These are phyloP conservation scores for Eudemis profundana DNA, from an alignment of 2,888 invertebrate species.

Conservation along the genomic window DNA sequence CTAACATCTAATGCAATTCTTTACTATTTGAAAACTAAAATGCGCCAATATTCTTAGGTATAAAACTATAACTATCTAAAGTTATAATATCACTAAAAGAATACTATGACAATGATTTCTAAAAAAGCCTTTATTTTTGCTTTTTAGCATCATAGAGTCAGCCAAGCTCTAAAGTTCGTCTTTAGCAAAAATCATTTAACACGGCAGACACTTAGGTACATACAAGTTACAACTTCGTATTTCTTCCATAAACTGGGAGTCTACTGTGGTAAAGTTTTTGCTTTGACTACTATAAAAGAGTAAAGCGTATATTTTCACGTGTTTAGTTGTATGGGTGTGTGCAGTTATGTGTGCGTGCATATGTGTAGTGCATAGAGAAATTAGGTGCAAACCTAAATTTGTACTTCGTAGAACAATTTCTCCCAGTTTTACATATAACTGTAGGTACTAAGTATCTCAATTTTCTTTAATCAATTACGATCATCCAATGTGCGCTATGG, in stretches of 20 bases:
- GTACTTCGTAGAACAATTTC: background rate
- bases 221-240: too few species aligned
- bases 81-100: background rate
- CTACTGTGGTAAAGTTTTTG: background rate
- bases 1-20: background rate
- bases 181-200: background rate
- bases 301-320: conserved; percentile 19
- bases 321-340: conserved; percentile 39
- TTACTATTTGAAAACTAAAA: background rate
- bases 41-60: background rate
- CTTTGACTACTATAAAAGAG: background rate
- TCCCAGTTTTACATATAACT: conserved; percentile 5
- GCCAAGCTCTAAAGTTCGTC: background rate
- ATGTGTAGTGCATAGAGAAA: conserved; percentile 47
- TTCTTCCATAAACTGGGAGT: too few species aligned
- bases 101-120: background rate
- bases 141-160: too few species aligned
- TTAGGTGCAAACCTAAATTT: conserved; percentile 5
- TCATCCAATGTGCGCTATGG: too few species aligned
- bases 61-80: background rate
- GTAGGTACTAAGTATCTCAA: background rate
- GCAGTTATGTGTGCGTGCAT: conserved; percentile 50
- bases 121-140: too few species aligned
- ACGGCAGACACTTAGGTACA: background rate
- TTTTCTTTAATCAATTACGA: too few species aligned